Conservation (phyloP, 2,113 vertebrate genomes). For the Sigmodon hispidus region DNA sequence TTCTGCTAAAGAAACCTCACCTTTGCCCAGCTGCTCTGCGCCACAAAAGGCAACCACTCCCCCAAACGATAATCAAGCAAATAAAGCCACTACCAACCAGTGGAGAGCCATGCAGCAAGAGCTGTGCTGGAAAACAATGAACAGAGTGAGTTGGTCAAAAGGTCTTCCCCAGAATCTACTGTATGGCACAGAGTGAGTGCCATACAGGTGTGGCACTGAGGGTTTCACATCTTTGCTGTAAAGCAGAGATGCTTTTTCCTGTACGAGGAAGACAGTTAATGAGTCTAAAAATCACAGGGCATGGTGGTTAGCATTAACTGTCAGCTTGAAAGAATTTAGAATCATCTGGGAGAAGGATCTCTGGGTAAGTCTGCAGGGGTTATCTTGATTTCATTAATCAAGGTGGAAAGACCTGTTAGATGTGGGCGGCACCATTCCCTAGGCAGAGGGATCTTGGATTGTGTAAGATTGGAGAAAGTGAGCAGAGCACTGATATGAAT, state of each 20-base stretch:
- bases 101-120: neutral
- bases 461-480: neutral
- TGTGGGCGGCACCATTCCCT: neutral
- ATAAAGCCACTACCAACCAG: neutral
- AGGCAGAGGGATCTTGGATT: neutral
- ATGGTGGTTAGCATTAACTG: neutral
- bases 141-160: neutral
- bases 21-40: neutral
- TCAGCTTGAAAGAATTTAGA: neutral
- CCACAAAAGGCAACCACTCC: neutral
- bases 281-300: too few relatives aligned
- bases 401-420: too few relatives aligned
- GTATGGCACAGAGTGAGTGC: fast-evolving
- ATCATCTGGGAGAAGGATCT: neutral
- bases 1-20: neutral
- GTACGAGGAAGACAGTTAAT: neutral
- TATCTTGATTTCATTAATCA: neutral
- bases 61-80: neutral
- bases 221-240: neutral
- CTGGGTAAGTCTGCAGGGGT: neutral
- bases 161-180: neutral
- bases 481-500: neutral
- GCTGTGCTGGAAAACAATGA: neutral
- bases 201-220: neutral
- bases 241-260: neutral